Evolutionary conservation across 2,113 vertebrate species (phyloP).

Genomic region (Globicephala melas): DNA sequence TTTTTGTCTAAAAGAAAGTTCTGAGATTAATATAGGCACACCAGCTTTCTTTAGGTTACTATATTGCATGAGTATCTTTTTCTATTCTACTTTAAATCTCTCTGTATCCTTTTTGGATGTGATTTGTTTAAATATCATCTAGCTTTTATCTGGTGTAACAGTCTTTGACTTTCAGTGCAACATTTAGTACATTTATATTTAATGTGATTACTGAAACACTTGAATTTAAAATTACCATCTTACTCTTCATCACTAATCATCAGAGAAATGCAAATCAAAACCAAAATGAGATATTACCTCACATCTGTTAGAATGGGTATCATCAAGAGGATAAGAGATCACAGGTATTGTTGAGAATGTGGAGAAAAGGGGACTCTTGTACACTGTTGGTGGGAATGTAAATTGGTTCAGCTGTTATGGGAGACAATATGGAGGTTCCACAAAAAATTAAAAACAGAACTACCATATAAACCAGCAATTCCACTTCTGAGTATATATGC

Average conservation of each 20-base stretch:
- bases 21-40: not conserved
- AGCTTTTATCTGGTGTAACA: not conserved
- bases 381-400: not conserved
- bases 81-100: not conserved
- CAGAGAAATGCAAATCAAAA: not conserved
- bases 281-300: not conserved
- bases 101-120: not conserved
- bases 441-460: not conserved
- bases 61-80: not conserved
- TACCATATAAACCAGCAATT: not conserved
- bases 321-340: not conserved
- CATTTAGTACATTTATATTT: not conserved
- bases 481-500: not conserved
- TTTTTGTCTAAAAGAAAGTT: not conserved
- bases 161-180: not conserved
- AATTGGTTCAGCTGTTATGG: not conserved
- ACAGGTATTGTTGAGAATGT: not conserved
- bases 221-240: not conserved
- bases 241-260: not conserved
- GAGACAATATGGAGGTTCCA: not conserved
- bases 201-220: not conserved
- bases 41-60: not conserved
- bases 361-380: not conserved
- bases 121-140: not conserved
- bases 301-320: not conserved